Evolutionary conservation across 2,888 invertebrate genomes (phyloP), one percentile per base, ranked within the genome.

Genomic region (Clivina fossor): DNA sequence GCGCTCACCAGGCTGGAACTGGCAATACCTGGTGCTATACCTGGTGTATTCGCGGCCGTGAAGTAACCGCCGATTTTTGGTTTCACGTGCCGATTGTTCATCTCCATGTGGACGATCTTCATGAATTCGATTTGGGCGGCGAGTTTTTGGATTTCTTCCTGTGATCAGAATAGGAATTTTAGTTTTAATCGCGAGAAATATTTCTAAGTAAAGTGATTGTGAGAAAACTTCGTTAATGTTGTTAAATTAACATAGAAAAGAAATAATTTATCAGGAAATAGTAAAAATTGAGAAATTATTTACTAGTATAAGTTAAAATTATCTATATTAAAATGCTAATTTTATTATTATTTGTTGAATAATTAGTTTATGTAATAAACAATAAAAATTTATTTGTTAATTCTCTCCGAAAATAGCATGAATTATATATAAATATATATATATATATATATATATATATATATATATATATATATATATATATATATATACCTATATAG

Each of bases 91-190:
- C 92, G 80, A 73, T 93, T 93, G 77, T 93, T 90, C 79, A 90
- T 85, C 74, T 92, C 90, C 93, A 93, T 93, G 68, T 92, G 90
- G 15, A 93, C 91, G 72, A 92, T 92, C 77, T 91, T 91, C 90
- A 93, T 91, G 74, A 90, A 90, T 73, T 93, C 93, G 64, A 93
- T 92, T 74, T 93, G 92, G 18, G 90, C 90, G 0, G 93, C 93
- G 61, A 93, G 75, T 71, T 92, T 93, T 67, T 93, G 93, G 24
- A 93, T 86, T 75, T 93, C 92, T 71, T 93, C 93, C 90, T 91
- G 71, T 3, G 70, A 69, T 60, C 18, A n/a, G n/a, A n/a, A n/a
- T n/a, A n/a, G n/a, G n/a, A 60, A 47, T 35, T 16, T 58, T 9
- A 26, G 8, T n/a, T n/a, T n/a, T n/a, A n/a, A n/a, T n/a, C n/a